phyloP scores from a whole-genome alignment of 2,888 invertebrate species.

The Ceriagrion tenellum region DNA sequence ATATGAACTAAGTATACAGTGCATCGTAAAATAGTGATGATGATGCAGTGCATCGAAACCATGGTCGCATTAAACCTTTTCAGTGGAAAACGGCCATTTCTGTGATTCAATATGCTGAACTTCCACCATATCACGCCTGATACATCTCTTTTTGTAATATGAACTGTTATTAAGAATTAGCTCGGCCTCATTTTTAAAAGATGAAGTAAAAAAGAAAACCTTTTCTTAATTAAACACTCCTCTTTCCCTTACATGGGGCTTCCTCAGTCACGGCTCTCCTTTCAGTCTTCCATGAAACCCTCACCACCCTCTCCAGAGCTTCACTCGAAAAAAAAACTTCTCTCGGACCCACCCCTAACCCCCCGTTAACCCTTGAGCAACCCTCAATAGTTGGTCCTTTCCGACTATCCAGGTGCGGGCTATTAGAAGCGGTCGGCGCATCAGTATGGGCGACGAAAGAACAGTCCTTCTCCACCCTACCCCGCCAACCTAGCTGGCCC shows the following conservation, averaged over 20 bases:
- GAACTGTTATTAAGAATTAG: too few relatives aligned
- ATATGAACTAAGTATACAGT: too few relatives aligned
- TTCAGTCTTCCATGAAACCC: neutral
- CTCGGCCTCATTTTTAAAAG: too few relatives aligned
- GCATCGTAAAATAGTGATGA: too few relatives aligned
- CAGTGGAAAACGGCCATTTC: too few relatives aligned
- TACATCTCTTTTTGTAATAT: too few relatives aligned
- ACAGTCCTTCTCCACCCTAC: neutral
- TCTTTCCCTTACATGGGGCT: neutral
- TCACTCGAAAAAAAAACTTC: neutral
- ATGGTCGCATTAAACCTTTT: too few relatives aligned
- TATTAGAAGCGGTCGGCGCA: neutral
- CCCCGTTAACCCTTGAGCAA: neutral
- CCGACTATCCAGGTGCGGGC: neutral
- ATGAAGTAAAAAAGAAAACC: too few relatives aligned
- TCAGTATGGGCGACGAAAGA: neutral
- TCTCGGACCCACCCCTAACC: neutral
- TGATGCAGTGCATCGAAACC: too few relatives aligned
- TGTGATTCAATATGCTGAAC: too few relatives aligned
- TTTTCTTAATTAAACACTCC: neutral
- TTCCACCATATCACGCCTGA: too few relatives aligned
- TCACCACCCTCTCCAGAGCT: too few relatives aligned
- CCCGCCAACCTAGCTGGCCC: neutral
- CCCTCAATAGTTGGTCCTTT: neutral
- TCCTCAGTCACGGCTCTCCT: neutral